Conservation (phyloP, 2,113 vertebrate genomes). For the Vireo altiloquus region DNA sequence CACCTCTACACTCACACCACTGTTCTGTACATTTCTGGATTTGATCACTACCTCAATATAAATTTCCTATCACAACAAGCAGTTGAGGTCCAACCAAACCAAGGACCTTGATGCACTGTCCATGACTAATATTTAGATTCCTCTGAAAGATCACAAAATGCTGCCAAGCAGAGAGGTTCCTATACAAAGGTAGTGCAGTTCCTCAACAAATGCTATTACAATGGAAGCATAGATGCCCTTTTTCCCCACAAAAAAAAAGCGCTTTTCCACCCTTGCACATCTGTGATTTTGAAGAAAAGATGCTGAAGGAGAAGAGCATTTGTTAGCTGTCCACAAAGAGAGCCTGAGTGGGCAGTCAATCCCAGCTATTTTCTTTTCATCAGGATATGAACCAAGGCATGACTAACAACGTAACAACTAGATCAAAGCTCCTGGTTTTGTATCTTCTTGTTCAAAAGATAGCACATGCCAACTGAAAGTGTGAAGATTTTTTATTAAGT, state of each 20-base stretch:
- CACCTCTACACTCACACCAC: not conserved
- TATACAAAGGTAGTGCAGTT: not conserved
- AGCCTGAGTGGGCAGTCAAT: not conserved
- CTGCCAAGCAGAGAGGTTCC: not conserved
- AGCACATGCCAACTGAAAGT: not conserved
- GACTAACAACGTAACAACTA: not conserved
- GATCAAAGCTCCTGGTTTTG: not conserved
- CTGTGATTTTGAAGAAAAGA: not conserved
- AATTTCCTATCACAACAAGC: not conserved
- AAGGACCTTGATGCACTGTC: not conserved
- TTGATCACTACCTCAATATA: not conserved
- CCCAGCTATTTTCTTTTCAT: not conserved
- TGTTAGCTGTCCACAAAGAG: not conserved
- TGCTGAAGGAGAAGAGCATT: not conserved
- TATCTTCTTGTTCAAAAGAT: not conserved
- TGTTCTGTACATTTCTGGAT: not conserved
- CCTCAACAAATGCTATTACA: not conserved
- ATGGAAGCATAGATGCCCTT: not conserved
- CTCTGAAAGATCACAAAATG: not conserved
- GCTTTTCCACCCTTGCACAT: not conserved
- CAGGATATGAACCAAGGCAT: not conserved
- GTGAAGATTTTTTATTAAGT: not conserved
- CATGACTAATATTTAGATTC: not conserved
- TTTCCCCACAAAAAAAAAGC: accelerated
- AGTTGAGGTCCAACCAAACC: not conserved